These are phyloP conservation scores for Zenarchopterus dispar DNA, from an alignment of 2,797 vertebrate species.

Conservation along the genomic window DNA sequence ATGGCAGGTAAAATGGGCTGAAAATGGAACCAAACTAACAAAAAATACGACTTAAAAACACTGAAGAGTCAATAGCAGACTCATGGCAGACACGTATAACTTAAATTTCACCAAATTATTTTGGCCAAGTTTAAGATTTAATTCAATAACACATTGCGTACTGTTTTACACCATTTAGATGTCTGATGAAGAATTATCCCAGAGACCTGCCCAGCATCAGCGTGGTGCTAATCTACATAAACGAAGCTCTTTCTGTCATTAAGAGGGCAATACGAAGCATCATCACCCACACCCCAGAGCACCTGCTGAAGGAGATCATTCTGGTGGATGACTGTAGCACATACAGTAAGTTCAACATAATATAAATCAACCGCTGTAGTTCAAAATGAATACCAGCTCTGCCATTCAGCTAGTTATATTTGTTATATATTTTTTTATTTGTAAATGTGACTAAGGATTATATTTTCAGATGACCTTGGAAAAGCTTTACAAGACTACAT, in stretches of 20 bases:
- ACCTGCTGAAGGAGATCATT: conserved; percentile 81
- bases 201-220: conserved; percentile 76
- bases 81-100: too few species aligned
- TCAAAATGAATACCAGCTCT: too few species aligned
- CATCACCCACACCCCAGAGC: conserved; percentile 74
- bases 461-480: conserved; percentile 60
- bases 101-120: too few species aligned
- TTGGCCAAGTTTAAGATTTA: background rate
- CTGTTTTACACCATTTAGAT: conserved; percentile 59
- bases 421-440: too few species aligned
- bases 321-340: conserved; percentile 83
- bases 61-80: too few species aligned
- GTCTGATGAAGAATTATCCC: conserved; percentile 71
- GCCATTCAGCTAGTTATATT: too few species aligned
- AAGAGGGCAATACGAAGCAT: conserved; percentile 78
- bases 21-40: background rate
- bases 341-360: conserved; percentile 59
- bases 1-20: conserved; percentile 23
- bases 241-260: conserved; percentile 83
- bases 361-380: background rate
- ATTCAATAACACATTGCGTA: background rate
- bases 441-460: background rate
- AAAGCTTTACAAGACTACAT: conserved; percentile 51
- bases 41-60: background rate
- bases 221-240: conserved; percentile 81